Percentiles rank a stretch among this genome's conserved stretches.
phyloP scores from a whole-genome alignment of 2,888 invertebrate species.

The Cheilosia impressa region DNA sequence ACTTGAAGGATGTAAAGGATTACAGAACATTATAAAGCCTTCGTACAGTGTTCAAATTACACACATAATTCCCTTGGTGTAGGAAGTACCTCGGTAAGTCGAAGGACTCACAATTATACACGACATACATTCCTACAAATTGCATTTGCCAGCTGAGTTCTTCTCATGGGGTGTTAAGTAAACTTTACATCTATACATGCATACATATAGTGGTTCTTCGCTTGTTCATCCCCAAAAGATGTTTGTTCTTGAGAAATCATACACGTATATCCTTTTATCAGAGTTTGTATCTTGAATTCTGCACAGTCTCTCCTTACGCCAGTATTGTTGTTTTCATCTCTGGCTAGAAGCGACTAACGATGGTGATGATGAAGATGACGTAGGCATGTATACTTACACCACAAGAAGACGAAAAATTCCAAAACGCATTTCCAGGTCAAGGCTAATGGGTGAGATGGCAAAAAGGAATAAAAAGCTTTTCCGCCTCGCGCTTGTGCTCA shows the following conservation, averaged over 20 bases:
- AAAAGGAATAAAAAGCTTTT: slow-evolving; percentile 52
- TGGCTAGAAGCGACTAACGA: slow-evolving; percentile 54
- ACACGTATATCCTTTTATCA: slow-evolving; percentile 11
- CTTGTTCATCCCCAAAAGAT: slow-evolving; percentile 6
- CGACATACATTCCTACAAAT: background rate
- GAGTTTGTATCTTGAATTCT: background rate
- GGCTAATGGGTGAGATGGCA: slow-evolving; percentile 77
- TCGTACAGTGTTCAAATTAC: no score
- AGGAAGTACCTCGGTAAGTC: background rate
- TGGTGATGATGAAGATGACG: slow-evolving; percentile 68
- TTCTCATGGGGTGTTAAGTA: slow-evolving; percentile 19
- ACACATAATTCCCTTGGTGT: background rate
- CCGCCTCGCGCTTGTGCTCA: slow-evolving; percentile 59
- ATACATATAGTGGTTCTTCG: background rate
- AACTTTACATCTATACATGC: slow-evolving; percentile 2
- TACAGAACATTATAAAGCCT: no score
- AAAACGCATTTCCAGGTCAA: slow-evolving; percentile 82
- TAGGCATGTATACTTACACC: slow-evolving; percentile 55
- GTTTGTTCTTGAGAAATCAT: background rate
- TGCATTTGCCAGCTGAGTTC: background rate
- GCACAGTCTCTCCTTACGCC: slow-evolving; percentile 17
- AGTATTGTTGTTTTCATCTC: slow-evolving; percentile 50
- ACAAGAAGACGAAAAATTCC: slow-evolving; percentile 66
- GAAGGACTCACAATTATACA: background rate
- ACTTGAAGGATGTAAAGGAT: no score